Base-by-base conservation (phyloP, 2,797 vertebrate species). In the Anas georgica region DNA sequence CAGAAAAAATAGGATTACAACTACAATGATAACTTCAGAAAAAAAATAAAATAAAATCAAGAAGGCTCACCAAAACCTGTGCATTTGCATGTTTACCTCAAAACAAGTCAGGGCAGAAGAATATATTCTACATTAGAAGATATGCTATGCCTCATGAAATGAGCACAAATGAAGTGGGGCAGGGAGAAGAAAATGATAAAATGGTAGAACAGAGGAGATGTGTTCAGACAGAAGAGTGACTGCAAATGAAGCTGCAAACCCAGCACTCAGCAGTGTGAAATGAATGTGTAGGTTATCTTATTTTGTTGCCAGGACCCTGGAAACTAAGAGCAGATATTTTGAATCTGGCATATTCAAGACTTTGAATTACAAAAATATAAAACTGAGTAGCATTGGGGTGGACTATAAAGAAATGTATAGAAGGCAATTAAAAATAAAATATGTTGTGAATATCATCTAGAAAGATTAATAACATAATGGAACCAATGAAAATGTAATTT, bases 161-260 rank as follows among this genome's bases (percentile, higher is more conserved):
- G 72, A 91, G 50, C 88, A 94, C 58, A 96, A 93, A 95, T 76
- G 83, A 93, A 94, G 87, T 85, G 78, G 91, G 94, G 88, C 88
- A 45, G 58, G 69, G 35, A 94, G 78, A 91, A 83, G 74, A 88
- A 96, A 88, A 93, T 74, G 60, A 87, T 87, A 75, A 95, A 92
- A 93, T 73, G 66, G 83, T 88, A 74, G 83, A 93, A 87, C 86
- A 64, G 80, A 93, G 90, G 48, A 85, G 60, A 75, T 88, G 50
- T 70, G 45, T 87, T 95, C 94, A 94, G 83, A 94, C 74, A 96
- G 92, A 95, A 94, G 90, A 93, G 62, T 81, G 87, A 92, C 63
- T 88, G 78, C 85, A 96, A 96, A 95, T 90, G 89, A 93, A 94
- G 90, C 91, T 86, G 80, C 90, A 97, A 94, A 74, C 73, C 33